Evolutionary conservation across 2,113 vertebrate genomes (phyloP), one percentile per base, ranked within the genome.

Genomic region (Agapornis roseicollis): DNA sequence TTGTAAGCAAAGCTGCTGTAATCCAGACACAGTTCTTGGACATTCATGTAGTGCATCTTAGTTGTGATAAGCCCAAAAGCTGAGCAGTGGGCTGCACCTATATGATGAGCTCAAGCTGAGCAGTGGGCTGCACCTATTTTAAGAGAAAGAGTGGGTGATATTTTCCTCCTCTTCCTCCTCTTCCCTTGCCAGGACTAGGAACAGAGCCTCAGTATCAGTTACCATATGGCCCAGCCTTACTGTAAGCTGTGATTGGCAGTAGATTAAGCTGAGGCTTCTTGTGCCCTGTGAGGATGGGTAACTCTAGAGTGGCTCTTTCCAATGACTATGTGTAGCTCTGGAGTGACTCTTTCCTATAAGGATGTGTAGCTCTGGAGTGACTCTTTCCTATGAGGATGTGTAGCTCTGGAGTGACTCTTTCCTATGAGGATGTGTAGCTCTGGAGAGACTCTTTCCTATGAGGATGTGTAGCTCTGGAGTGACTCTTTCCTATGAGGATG

Each of bases 61-160:
- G 55, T 71, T 90, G 42, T 0, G 1, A 90, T 66, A 24, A 78
- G 53, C 58, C 11, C n/a, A 33, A 80, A 80, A 86, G 35, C 52
- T 88, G 44, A 79, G 65, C 58, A 61, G 82, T 78, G 58, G 63
- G 68, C 50, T 2, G 47, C 18, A 56, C 68, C 73, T 79, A 66
- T 66, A 28, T 4, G 39, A 60, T 39, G 16, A 70, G 41, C 72
- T 44, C 42, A 31, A 76, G 64, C 41, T 81, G 44, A 83, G 64
- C 60, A 85, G 79, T 93, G 61, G 56, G 68, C 68, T 93, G 94
- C 33, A 35, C 72, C 68, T 95, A 93, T 96, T 95, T 88, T 90
- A 65, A 72, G 72, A 90, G 61, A 52, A 60, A 61, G 56, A 89
- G 93, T 97, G 92, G 92, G 86, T 92, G 77, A 37, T 81, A 24